phyloP scores from a whole-genome alignment of 2,797 vertebrate genomes.

The Melanogrammus aeglefinus region DNA sequence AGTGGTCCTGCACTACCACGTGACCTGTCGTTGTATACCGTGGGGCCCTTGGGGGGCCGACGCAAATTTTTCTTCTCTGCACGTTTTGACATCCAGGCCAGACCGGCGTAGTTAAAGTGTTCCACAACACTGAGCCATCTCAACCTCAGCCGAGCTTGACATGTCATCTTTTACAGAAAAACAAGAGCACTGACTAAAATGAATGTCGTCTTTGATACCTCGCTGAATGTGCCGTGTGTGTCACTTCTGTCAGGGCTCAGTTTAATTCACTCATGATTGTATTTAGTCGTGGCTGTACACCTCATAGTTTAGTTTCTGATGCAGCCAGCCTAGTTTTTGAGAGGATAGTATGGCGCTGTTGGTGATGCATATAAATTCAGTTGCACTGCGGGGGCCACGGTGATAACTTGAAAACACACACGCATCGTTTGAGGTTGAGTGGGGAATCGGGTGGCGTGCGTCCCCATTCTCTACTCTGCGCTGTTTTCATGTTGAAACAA shows the following conservation, averaged over 20 bases:
- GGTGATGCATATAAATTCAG: too few relatives aligned
- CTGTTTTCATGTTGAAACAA: slow-evolving; percentile 25
- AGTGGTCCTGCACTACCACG: neutral
- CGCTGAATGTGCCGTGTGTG: too few relatives aligned
- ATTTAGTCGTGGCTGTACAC: too few relatives aligned
- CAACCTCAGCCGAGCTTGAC: neutral
- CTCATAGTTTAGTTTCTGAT: too few relatives aligned
- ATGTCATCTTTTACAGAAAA: neutral
- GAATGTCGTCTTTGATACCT: too few relatives aligned
- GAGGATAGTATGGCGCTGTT: too few relatives aligned
- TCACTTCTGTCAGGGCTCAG: too few relatives aligned
- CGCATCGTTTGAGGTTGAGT: neutral
- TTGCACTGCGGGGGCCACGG: neutral
- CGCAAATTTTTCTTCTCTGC: neutral
- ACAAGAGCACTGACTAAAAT: neutral
- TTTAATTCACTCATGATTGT: too few relatives aligned
- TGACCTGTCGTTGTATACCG: slow-evolving; percentile 2
- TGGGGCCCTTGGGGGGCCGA: slow-evolving; percentile 9
- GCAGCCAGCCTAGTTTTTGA: too few relatives aligned
- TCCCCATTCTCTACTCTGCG: neutral
- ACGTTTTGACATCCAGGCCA: slow-evolving; percentile 8
- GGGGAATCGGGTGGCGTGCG: slow-evolving; percentile 8
- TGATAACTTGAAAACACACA: slow-evolving; percentile 33
- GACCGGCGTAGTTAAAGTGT: slow-evolving; percentile 48
- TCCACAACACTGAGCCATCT: slow-evolving; percentile 41